Percentiles rank a stretch among this genome's conserved stretches.
phyloP scores from a whole-genome alignment of 2,888 invertebrate genomes.

The Apodemia mormo region DNA sequence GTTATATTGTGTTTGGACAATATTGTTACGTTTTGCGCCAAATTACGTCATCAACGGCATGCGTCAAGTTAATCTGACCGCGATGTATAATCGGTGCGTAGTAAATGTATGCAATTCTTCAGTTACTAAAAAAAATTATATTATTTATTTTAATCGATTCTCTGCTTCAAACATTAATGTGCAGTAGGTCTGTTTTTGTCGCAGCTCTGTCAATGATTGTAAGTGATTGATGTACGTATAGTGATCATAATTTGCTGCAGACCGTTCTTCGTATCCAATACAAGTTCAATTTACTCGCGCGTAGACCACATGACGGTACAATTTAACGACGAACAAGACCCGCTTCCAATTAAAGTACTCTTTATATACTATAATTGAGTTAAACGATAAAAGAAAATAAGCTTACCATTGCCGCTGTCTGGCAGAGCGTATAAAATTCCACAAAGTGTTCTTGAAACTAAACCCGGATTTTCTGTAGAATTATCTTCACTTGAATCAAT shows the following conservation, averaged over 20 bases:
- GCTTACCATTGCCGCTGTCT: conserved; percentile 65
- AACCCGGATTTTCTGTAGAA: conserved; percentile 43
- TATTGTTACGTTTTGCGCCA: too few species aligned
- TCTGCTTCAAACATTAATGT: neutral
- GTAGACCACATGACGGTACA: conserved; percentile 52
- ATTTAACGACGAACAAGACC: conserved; percentile 22
- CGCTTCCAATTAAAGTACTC: conserved; percentile 16
- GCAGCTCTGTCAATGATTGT: conserved; percentile 67
- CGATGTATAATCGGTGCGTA: too few species aligned
- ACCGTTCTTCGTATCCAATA: conserved; percentile 79
- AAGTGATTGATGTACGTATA: conserved; percentile 61
- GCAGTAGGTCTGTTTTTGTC: conserved; percentile 48
- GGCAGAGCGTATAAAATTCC: conserved; percentile 67
- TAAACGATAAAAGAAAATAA: conserved; percentile 22
- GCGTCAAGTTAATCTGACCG: too few species aligned
- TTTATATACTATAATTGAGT: conserved; percentile 52
- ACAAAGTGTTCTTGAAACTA: conserved; percentile 58
- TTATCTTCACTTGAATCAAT: conserved; percentile 54
- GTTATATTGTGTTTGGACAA: too few species aligned
- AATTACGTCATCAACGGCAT: too few species aligned
- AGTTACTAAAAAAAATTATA: neutral
- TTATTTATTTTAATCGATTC: neutral
- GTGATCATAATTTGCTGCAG: conserved; percentile 65
- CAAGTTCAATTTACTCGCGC: conserved; percentile 51
- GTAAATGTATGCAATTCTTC: neutral